A percentile compares a stretch with the other conserved stretches of the same genome.
Conservation (phyloP, 2,797 vertebrate species). For the Oreochromis mossambicus region DNA sequence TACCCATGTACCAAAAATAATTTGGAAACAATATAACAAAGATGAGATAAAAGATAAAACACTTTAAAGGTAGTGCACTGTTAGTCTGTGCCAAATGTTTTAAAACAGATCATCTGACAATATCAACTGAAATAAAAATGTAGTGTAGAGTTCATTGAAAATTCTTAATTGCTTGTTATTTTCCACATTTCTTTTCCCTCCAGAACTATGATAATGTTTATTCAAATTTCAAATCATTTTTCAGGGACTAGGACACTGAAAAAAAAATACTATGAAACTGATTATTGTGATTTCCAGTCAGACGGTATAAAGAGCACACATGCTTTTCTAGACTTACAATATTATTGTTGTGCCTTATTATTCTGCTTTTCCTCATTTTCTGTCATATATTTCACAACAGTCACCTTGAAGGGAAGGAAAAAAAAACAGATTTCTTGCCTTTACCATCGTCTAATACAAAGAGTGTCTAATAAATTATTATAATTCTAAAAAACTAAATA, state of each 20-base stretch:
- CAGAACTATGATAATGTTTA: neutral
- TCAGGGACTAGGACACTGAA: neutral
- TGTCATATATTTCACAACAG: neutral
- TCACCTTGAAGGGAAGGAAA: neutral
- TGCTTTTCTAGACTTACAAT: neutral
- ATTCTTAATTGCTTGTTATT: neutral
- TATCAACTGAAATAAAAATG: neutral
- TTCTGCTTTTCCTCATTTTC: neutral
- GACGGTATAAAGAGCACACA: neutral
- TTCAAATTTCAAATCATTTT: neutral
- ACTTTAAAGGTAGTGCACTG: neutral
- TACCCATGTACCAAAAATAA: slow-evolving; percentile 44
- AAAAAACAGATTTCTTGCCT: neutral
- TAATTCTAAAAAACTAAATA: neutral
- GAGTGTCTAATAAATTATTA: neutral
- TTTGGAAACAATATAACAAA: slow-evolving; percentile 38
- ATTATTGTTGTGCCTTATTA: neutral
- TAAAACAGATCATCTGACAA: neutral
- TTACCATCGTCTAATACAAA: neutral
- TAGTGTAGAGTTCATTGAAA: neutral
- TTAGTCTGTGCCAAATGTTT: slow-evolving; percentile 14
- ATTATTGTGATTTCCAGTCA: neutral
- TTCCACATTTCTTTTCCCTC: neutral
- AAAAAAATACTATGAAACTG: neutral
- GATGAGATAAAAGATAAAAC: neutral